Evolutionary conservation across 1,140 invertebrate species (phyloP), one percentile per base, ranked within the genome.

Genomic region (Diprion similis): DNA sequence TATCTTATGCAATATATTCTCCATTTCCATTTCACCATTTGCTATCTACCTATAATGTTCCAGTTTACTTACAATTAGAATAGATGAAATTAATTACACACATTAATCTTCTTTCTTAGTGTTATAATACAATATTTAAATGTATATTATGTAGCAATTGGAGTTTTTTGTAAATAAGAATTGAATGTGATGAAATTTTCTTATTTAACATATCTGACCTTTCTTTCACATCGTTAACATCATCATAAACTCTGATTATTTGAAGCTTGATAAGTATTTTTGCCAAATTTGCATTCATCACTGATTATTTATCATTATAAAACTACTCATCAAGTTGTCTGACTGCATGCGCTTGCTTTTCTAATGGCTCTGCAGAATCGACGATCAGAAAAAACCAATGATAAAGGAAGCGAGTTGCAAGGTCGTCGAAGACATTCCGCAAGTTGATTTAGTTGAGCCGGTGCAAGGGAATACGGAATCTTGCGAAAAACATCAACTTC

Each of bases 1-100:
- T 73, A 73, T 73, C 76, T 68, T 76, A 67, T 75, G 18, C 46
- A 48, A 59, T 70, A 72, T 69, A 15, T 65, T 15, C 59, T 64
- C 45, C 46, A 15, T 48, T 65, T 71, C 1, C 24, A 37, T 37
- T 37, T 37, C 6, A 6, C 24, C 6, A 37, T 37, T 37, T 37
- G 24, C 24, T 37, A 6, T 37, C 24, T 37, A 37, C 24, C 1
- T 37, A 6, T 37, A 37, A 37, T 37, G 24, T 37, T 37, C 24
- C 24, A 37, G 24, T 4, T 37, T 37, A 37, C 24, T 37, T 37
- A 37, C 24, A 37, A 37, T 37, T 37, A 37, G 24, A 37, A 37
- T 37, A 37, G n/a, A 59, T 3, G 9, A 15, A 15, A 17, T 59
- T 59, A 59, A 59, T 59, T 59, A 59, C n/a, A 13, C n/a, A 13